Evolutionary conservation across 2,888 invertebrate genomes (phyloP).

Genomic region (Toxonevra muliebris): DNA sequence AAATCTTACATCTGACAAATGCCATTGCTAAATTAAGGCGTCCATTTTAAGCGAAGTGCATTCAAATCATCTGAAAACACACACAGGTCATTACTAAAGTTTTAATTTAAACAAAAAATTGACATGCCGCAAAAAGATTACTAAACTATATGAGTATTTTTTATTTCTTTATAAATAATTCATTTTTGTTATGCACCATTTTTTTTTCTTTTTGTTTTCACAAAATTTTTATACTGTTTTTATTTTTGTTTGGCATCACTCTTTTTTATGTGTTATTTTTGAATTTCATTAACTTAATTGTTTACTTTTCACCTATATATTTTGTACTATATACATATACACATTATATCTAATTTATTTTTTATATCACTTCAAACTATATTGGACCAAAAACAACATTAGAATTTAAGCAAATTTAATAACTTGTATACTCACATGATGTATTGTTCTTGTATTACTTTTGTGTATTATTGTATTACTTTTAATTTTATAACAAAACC

Average conservation of each 20-base stretch:
- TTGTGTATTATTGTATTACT: conserved; percentile 18
- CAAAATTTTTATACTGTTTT: conserved; percentile 30
- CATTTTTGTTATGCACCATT: conserved; percentile 14
- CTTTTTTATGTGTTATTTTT: neutral
- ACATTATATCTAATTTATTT: conserved; percentile 36
- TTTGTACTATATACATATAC: conserved; percentile 13
- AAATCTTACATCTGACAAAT: conserved; percentile 87
- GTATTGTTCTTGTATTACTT: conserved; percentile 45
- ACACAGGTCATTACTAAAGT: too few species aligned
- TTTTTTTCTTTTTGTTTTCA: conserved; percentile 29
- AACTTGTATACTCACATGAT: conserved; percentile 22
- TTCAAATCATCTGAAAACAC: neutral
- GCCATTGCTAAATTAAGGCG: conserved; percentile 86
- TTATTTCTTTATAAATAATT: conserved; percentile 30
- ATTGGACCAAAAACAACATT: conserved; percentile 68
- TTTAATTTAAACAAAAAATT: conserved; percentile 42
- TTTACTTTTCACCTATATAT: neutral
- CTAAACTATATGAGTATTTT: conserved; percentile 6
- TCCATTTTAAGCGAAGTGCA: conserved; percentile 53
- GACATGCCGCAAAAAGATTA: conserved; percentile 51
- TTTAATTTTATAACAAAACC: conserved; percentile 11
- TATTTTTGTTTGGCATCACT: conserved; percentile 26
- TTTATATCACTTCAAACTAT: conserved; percentile 51
- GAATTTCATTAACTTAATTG: conserved; percentile 1
- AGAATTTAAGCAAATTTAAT: conserved; percentile 62